phyloP scores from a whole-genome alignment of 1,140 invertebrate genomes.

The Drosophila simulans region DNA sequence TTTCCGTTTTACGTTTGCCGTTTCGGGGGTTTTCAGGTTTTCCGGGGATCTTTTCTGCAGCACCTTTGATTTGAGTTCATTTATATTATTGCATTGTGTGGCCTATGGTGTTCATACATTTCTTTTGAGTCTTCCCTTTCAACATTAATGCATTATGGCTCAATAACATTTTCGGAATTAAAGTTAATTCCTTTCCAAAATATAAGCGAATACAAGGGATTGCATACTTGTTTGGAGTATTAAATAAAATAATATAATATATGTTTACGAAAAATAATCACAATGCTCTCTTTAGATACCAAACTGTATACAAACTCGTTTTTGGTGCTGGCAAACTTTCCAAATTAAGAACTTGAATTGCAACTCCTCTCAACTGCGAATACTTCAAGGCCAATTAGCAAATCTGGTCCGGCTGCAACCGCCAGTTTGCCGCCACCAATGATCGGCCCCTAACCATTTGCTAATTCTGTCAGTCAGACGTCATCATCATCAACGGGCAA shows the following conservation, averaged over 20 bases:
- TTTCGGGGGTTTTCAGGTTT: constrained; percentile 42
- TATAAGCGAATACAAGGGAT: no score
- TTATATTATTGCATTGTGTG: constrained; percentile 47
- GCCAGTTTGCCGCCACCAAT: not conserved
- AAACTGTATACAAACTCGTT: not conserved
- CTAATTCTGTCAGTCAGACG: constrained; percentile 76
- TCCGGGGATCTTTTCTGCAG: constrained; percentile 22
- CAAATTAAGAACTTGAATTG: constrained; percentile 27
- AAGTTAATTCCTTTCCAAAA: no score
- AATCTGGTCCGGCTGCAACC: constrained; percentile 26
- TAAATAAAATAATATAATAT: no score
- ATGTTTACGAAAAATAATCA: no score
- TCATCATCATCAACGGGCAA: constrained; percentile 55
- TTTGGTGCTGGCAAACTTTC: not conserved
- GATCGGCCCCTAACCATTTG: constrained; percentile 43
- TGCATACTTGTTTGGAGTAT: no score
- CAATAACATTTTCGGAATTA: not conserved
- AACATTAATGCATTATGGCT: not conserved
- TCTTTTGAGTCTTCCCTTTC: constrained; percentile 25
- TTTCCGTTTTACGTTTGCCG: constrained; percentile 24
- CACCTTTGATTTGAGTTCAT: constrained; percentile 61
- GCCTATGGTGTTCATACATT: constrained; percentile 11
- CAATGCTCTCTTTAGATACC: not conserved
- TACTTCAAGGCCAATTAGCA: constrained; percentile 70
- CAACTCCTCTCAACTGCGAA: constrained; percentile 16